Evolutionary conservation across 1,140 invertebrate genomes (phyloP), one percentile per base, ranked within the genome.

Genomic region (Aplysia californica): DNA sequence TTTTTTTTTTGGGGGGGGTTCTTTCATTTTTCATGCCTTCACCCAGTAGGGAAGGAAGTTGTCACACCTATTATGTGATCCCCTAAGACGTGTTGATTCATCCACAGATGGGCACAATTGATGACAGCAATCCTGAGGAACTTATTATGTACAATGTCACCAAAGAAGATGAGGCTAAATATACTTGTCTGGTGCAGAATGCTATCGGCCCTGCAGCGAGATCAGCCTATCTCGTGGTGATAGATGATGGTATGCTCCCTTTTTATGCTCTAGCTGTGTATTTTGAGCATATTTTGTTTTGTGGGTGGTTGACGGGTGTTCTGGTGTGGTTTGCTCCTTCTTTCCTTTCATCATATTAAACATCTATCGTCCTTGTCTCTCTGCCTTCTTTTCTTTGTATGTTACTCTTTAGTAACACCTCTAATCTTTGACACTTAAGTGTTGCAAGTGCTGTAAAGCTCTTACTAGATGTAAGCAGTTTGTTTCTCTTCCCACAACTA

Each of bases 111-210:
- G 81, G 85, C 0, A 83, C 78, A 35, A 79, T 84, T 50, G 80
- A 86, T 61, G 79, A 81, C 26, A 85, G 80, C 3, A 87, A 94
- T 81, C 93, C 93, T 0, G 93, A 97, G 88, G 87, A 94, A 20
- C 88, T 97, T 10, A 91, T 92, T 6, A 85, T 98, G 26, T 91
- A 91, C 61, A 98, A 98, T 86, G 94, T 98, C 0, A 97, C 95
- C 0, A 91, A 94, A 75, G 93, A 94, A 41, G 94, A 97, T 82
- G 95, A 96, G 87, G 97, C 96, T 0, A 97, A 95, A 95, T 98
- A 98, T 86, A 95, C 95, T 0, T 99, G 97, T 86, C 91, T 97
- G 4, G 96, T 95, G 0, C 92, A 93, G 3, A 98, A 96, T 87
- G 92, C 92, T 50, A 90, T 97, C 20, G 97, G 97, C 0, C 91